Conservation (phyloP, 2,888 invertebrate genomes). For the Eupithecia abbreviata region DNA sequence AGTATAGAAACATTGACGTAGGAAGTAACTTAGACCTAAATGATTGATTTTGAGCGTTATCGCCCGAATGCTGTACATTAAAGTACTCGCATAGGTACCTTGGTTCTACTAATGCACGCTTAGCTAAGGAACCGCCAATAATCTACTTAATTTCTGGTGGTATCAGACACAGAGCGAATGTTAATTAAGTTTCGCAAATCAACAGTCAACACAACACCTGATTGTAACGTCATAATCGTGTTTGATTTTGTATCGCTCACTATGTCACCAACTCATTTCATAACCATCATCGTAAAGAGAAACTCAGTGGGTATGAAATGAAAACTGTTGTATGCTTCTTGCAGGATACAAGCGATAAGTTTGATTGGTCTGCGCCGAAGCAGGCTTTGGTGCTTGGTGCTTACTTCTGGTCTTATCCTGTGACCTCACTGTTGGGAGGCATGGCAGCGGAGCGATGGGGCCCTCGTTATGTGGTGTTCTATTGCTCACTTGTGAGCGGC, state of each 20-base stretch:
- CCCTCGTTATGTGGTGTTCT: slow-evolving; percentile 83
- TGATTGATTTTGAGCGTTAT: neutral
- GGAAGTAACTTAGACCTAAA: neutral
- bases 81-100: neutral
- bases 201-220: neutral
- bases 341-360: slow-evolving; percentile 55
- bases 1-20: neutral
- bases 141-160: neutral
- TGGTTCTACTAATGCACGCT: neutral
- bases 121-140: neutral
- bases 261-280: neutral
- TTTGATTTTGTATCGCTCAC: neutral
- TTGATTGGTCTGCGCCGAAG: slow-evolving; percentile 84
- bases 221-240: neutral
- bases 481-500: slow-evolving; percentile 78
- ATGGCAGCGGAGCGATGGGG: slow-evolving; percentile 87
- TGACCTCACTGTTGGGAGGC: slow-evolving; percentile 86
- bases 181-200: neutral
- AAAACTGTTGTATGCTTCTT: slow-evolving; percentile 8
- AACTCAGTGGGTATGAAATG: neutral
- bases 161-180: neutral
- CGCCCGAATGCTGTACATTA: neutral
- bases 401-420: slow-evolving; percentile 88
- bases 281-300: neutral
- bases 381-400: slow-evolving; percentile 87